Percentiles rank a stretch among this genome's conserved stretches.
Evolutionary conservation across 1,140 invertebrate genomes (phyloP).

Genomic region (Phthorimaea operculella): DNA sequence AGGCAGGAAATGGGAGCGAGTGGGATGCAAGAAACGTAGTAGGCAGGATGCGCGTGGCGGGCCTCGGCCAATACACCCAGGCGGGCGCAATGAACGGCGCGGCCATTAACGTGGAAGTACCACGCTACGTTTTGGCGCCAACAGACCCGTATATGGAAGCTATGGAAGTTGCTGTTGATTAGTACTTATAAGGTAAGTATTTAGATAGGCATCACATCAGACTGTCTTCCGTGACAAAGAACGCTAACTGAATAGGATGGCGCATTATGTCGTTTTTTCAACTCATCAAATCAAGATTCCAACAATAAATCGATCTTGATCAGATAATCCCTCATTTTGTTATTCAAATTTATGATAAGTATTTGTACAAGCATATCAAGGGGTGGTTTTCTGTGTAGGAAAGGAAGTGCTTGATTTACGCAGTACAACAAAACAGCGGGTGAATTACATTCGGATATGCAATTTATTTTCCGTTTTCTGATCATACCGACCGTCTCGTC

Average conservation of each 20-base stretch:
- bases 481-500: neutral
- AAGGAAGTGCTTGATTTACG: neutral
- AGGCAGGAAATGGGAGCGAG: conserved; percentile 31
- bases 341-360: too few species aligned
- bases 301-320: too few species aligned
- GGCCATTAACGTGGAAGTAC: conserved; percentile 54
- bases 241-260: too few species aligned
- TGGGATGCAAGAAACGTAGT: conserved; percentile 49
- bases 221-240: too few species aligned
- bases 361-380: too few species aligned
- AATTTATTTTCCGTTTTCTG: neutral
- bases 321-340: too few species aligned
- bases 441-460: neutral
- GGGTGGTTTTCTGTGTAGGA: too few species aligned
- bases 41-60: conserved; percentile 64
- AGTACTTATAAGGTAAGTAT: too few species aligned
- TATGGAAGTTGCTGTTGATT: neutral
- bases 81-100: conserved; percentile 62
- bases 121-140: conserved; percentile 62
- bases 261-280: too few species aligned
- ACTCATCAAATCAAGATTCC: too few species aligned
- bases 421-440: neutral
- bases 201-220: too few species aligned
- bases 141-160: conserved; percentile 23
- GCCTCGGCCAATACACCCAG: conserved; percentile 62